Conservation (phyloP, 2,888 invertebrate genomes). For the Elysia crispata region DNA sequence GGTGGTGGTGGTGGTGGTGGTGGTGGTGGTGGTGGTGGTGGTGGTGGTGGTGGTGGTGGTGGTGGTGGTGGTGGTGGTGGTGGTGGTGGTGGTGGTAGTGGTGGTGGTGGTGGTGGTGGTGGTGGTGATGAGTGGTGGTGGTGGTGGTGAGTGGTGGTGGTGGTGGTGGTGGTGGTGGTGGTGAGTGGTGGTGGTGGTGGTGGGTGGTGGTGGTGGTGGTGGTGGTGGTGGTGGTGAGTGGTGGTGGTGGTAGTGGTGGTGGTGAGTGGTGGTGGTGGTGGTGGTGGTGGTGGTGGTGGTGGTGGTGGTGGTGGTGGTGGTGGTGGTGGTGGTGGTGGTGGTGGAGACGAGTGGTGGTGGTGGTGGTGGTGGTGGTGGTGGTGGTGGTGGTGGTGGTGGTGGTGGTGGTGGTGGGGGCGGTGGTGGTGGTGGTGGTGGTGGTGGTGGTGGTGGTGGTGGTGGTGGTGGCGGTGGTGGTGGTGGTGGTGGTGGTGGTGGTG, state of each 20-base stretch:
- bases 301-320: background rate
- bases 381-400: background rate
- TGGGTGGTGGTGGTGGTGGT: no score
- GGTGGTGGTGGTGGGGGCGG: no score
- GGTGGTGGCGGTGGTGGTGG: background rate
- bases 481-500: background rate
- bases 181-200: no score
- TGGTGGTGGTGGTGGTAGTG: background rate
- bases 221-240: no score
- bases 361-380: background rate
- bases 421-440: background rate
- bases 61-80: background rate
- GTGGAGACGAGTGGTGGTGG: no score
- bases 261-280: no score
- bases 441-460: background rate
- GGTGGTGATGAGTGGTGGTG: no score
- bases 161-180: no score
- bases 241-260: no score
- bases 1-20: constrained; percentile 9
- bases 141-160: no score
- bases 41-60: background rate
- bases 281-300: background rate
- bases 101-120: background rate
- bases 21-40: background rate
- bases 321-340: background rate